A percentile compares a stretch with the other conserved stretches of the same genome.
Conservation (phyloP, 1,140 invertebrate species). For the Neelides sp. region DNA sequence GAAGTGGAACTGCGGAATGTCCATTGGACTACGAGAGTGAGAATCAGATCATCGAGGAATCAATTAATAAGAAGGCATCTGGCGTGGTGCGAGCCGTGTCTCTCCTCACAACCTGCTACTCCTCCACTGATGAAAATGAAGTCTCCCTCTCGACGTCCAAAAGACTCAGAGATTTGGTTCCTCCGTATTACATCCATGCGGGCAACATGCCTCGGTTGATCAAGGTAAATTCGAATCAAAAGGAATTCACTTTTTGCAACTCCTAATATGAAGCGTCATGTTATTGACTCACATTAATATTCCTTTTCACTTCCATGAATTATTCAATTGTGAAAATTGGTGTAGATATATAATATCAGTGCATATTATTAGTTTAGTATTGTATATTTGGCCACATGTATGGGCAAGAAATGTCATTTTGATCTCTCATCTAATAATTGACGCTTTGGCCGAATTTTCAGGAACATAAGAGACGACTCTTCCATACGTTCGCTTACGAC, state of each 20-base stretch:
- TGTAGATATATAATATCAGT: too few species aligned
- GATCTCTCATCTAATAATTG: conserved; percentile 4
- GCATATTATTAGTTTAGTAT: too few species aligned
- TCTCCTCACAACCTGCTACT: conserved; percentile 34
- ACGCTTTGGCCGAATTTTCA: conserved; percentile 33
- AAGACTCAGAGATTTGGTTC: conserved; percentile 40
- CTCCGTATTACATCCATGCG: conserved; percentile 43
- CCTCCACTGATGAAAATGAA: conserved; percentile 32
- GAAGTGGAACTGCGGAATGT: too few species aligned
- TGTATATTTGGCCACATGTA: too few species aligned
- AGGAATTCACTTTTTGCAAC: neutral
- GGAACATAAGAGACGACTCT: conserved; percentile 57
- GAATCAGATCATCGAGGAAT: too few species aligned
- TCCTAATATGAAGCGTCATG: neutral
- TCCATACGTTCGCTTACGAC: conserved; percentile 54
- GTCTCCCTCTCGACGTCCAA: conserved; percentile 33
- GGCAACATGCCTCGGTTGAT: conserved; percentile 46
- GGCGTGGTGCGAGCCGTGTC: conserved; percentile 26
- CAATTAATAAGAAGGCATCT: conserved; percentile 21
- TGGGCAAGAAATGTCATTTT: too few species aligned
- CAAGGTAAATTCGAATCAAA: conserved; percentile 44
- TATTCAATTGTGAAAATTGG: too few species aligned
- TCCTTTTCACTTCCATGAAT: too few species aligned
- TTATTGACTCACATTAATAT: too few species aligned
- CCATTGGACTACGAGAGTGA: conserved; percentile 30